These are phyloP conservation scores for Catharus fuscescens DNA, from an alignment of 2,113 vertebrate genomes.

Conservation along the genomic window DNA sequence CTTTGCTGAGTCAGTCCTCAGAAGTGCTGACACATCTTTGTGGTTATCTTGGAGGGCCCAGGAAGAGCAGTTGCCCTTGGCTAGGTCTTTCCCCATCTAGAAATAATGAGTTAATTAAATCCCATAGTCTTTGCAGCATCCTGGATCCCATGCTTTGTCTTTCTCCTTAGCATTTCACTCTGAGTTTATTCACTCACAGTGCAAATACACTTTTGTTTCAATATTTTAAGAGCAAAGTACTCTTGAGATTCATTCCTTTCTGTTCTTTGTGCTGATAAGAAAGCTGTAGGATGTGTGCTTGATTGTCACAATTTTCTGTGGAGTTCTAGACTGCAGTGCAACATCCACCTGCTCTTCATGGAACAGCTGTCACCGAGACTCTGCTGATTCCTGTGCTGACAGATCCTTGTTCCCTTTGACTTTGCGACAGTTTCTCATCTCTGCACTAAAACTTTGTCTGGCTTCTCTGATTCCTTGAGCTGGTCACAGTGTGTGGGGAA, in stretches of 20 bases:
- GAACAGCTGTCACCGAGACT: not conserved
- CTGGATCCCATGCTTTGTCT: not conserved
- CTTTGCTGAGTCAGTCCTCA: conserved; percentile 7
- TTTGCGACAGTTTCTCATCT: not conserved
- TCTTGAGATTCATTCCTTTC: not conserved
- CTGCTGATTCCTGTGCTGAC: not conserved
- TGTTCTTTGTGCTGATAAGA: not conserved
- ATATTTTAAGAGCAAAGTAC: not conserved
- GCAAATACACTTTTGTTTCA: not conserved
- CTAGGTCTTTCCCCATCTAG: not conserved
- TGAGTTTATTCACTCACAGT: not conserved
- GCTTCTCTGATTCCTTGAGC: not conserved
- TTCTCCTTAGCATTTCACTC: not conserved
- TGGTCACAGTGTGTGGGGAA: fast-evolving
- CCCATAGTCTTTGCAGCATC: not conserved
- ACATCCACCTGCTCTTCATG: not conserved
- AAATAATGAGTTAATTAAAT: not conserved
- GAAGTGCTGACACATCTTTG: not conserved
- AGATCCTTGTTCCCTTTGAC: not conserved
- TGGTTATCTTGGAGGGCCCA: not conserved
- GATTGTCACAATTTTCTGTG: not conserved
- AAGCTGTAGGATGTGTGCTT: not conserved
- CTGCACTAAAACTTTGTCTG: not conserved
- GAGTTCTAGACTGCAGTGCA: not conserved
- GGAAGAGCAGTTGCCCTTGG: not conserved